Percentiles rank a stretch among this genome's conserved stretches.
phyloP scores from a whole-genome alignment of 1,140 invertebrate genomes.

The Rhyzopertha dominica region DNA sequence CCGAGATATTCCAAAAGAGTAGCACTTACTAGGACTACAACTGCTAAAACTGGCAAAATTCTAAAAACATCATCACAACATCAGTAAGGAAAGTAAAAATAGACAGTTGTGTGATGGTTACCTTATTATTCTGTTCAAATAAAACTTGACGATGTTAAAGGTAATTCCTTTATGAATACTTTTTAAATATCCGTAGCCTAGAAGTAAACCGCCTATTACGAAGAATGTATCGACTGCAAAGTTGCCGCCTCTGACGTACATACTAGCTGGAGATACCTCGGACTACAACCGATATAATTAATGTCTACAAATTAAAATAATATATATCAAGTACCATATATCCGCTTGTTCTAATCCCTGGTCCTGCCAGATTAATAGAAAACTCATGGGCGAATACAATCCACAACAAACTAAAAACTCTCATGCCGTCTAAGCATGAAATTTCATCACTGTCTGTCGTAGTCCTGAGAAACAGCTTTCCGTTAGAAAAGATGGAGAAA shows the following conservation, averaged over 20 bases:
- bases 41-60: constrained; percentile 56
- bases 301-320: background rate
- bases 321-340: too few species aligned
- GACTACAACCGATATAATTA: constrained; percentile 2
- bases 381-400: constrained; percentile 58
- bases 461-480: constrained; percentile 33
- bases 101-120: constrained; percentile 6
- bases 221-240: constrained; percentile 56
- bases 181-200: constrained; percentile 52
- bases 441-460: constrained; percentile 31
- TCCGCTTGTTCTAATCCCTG: too few species aligned
- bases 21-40: constrained; percentile 51
- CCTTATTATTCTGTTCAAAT: constrained; percentile 31
- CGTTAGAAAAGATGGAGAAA: constrained; percentile 45
- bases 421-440: constrained; percentile 52
- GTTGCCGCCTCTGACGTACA: constrained; percentile 44
- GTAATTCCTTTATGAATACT: constrained; percentile 45
- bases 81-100: too few species aligned
- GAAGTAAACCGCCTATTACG: constrained; percentile 51
- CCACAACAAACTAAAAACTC: constrained; percentile 59
- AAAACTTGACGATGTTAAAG: constrained; percentile 27
- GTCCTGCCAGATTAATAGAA: constrained; percentile 3
- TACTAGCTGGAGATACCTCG: constrained; percentile 25
- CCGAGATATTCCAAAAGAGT: constrained; percentile 52
- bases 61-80: constrained; percentile 41